Conservation (phyloP, 2,797 vertebrate genomes). For the Galagoides demidoff region DNA sequence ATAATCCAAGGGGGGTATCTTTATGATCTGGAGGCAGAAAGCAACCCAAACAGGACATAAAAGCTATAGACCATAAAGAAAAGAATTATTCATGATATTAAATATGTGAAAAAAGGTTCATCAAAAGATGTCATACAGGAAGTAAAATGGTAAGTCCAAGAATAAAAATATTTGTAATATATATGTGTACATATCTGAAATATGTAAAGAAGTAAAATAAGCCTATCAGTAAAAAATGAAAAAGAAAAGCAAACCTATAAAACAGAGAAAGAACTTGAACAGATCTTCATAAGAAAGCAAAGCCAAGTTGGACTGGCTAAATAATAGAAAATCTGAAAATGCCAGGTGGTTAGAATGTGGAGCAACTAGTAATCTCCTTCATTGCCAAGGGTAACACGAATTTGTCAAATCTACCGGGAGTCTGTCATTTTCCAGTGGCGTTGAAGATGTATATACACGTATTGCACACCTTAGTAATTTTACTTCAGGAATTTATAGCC, state of each 20-base stretch:
- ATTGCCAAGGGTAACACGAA: neutral
- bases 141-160: neutral
- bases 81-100: constrained; percentile 22
- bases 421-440: neutral
- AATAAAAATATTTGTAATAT: neutral
- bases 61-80: neutral
- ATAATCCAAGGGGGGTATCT: neutral
- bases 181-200: neutral
- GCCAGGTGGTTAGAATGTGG: neutral
- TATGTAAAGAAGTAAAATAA: neutral
- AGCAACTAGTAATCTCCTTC: neutral
- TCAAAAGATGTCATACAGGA: neutral
- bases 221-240: neutral
- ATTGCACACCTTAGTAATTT: neutral
- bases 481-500: neutral
- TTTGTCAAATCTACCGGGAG: neutral
- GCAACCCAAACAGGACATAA: neutral
- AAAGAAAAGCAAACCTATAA: neutral
- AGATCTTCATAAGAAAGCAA: neutral
- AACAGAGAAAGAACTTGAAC: neutral
- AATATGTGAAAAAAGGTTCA: constrained; percentile 30
- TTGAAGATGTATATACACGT: neutral
- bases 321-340: neutral
- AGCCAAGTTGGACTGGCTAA: neutral
- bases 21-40: neutral